Conservation (phyloP, 2,113 vertebrate genomes). For the Calonectris borealis region DNA sequence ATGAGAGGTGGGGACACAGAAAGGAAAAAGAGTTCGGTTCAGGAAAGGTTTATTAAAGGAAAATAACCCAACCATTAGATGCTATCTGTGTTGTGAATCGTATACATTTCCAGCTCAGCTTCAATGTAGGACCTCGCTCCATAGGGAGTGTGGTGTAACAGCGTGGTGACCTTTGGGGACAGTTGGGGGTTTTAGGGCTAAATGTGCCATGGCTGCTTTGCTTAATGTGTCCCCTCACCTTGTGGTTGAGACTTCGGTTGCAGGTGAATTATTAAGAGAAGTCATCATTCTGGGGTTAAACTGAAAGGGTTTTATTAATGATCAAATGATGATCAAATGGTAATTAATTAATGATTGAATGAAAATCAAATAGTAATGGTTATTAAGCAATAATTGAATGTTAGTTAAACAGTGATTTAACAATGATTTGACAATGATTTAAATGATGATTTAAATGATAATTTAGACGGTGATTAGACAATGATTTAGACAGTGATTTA, state of each 20-base stretch:
- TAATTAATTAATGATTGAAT: not conserved
- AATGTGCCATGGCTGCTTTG: not conserved
- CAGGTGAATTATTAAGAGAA: not conserved
- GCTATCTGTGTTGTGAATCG: not conserved
- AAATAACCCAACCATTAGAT: not conserved
- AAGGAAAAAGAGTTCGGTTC: constrained; percentile 18
- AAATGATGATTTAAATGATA: not conserved
- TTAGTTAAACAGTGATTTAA: not conserved
- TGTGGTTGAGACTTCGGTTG: not conserved
- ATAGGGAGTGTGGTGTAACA: not conserved
- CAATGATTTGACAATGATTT: not conserved
- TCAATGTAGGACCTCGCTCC: not conserved
- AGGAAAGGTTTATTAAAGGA: constrained; percentile 48
- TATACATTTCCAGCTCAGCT: not conserved
- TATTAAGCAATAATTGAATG: not conserved
- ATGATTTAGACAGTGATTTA: not conserved
- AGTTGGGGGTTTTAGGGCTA: not conserved
- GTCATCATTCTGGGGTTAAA: not conserved
- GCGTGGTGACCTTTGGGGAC: not conserved
- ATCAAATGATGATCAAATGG: not conserved
- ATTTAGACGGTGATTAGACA: not conserved
- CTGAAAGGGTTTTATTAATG: not conserved
- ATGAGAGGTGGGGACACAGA: not conserved
- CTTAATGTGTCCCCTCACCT: not conserved
- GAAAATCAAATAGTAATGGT: not conserved